Percentiles rank a stretch among this genome's conserved stretches.
These are phyloP conservation scores for Bettongia penicillata DNA, from an alignment of 2,113 vertebrate species.

Conservation along the genomic window DNA sequence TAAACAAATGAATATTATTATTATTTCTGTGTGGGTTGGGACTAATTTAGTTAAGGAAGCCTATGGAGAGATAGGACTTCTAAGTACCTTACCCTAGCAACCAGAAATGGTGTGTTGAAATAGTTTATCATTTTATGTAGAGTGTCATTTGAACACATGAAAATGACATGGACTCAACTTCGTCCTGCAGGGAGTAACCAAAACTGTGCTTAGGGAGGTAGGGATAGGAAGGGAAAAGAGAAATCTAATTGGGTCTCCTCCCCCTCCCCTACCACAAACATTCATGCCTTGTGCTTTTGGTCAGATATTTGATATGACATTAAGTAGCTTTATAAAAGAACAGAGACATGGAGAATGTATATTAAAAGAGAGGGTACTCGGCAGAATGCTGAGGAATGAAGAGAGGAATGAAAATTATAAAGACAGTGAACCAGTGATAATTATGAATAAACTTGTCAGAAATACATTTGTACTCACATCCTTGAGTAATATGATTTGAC, in stretches of 20 bases:
- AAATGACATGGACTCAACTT: neutral
- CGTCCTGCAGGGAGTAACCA: neutral
- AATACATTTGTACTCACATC: neutral
- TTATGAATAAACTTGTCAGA: neutral
- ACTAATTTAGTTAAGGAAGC: neutral
- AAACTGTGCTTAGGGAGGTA: neutral
- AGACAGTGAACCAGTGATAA: neutral
- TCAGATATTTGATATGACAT: neutral
- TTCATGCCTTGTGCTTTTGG: neutral
- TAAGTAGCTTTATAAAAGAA: neutral
- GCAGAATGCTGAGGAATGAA: neutral
- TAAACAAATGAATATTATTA: neutral
- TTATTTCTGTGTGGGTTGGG: neutral
- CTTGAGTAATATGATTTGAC: neutral
- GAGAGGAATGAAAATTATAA: neutral
- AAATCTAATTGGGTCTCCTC: neutral
- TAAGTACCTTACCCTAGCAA: neutral
- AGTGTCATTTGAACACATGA: neutral
- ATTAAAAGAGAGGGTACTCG: neutral
- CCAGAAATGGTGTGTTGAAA: neutral
- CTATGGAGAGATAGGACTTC: neutral
- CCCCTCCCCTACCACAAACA: neutral
- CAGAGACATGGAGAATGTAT: neutral
- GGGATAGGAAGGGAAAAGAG: neutral
- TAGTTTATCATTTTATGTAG: neutral